phyloP scores from a whole-genome alignment of 2,797 vertebrate genomes.

The Chaetodon trifasciatus region DNA sequence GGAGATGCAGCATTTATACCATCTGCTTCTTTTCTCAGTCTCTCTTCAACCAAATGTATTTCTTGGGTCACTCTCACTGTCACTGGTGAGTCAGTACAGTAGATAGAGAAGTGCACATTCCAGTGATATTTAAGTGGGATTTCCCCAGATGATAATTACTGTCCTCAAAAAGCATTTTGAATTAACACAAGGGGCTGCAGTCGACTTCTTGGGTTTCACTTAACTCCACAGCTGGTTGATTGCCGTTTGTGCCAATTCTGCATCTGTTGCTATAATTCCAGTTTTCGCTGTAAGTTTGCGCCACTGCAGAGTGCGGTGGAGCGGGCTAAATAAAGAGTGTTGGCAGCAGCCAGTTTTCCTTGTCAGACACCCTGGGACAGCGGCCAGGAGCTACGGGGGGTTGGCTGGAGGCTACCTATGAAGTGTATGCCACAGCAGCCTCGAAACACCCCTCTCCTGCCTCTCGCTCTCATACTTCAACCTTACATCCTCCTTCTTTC shows the following conservation, averaged over 20 bases:
- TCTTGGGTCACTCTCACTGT: conserved; percentile 14
- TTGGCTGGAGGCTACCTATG: conserved; percentile 2
- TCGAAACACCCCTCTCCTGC: conserved; percentile 4
- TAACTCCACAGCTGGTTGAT: conserved; percentile 35
- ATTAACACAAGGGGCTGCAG: conserved; percentile 1
- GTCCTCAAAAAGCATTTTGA: conserved; percentile 2
- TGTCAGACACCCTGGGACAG: conserved; percentile 56
- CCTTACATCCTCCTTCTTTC: conserved; percentile 22
- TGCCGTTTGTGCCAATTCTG: conserved; percentile 2
- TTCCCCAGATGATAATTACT: conserved; percentile 32
- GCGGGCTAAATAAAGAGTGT: conserved; percentile 45
- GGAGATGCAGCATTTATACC: conserved; percentile 6
- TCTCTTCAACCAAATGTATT: conserved; percentile 15
- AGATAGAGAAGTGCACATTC: conserved; percentile 26
- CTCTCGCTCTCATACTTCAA: conserved; percentile 2
- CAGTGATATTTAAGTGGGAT: conserved; percentile 11
- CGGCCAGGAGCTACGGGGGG: conserved; percentile 44
- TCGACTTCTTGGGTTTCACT: conserved; percentile 11
- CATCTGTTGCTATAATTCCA: conserved; percentile 16
- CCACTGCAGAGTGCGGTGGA: conserved; percentile 6
- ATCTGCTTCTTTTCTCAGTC: background rate
- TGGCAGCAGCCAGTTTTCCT: conserved; percentile 47
- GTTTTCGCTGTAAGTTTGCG: conserved; percentile 3
- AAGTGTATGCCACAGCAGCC: conserved; percentile 4
- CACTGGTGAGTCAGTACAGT: background rate